Conservation (phyloP, 2,888 invertebrate genomes). For the Rotaria socialis region DNA sequence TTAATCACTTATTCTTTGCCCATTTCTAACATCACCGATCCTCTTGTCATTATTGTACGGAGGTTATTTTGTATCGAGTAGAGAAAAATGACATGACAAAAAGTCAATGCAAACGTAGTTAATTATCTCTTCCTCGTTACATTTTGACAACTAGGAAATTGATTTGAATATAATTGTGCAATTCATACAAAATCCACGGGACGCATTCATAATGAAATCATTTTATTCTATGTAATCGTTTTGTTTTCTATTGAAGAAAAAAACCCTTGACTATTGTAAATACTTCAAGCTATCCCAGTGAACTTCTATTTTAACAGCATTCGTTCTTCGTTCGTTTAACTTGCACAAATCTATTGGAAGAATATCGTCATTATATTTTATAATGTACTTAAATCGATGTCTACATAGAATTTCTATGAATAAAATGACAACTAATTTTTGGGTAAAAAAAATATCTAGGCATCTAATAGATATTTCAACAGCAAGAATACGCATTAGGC, state of each 20-base stretch:
- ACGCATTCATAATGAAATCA: not conserved
- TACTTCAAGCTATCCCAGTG: not conserved
- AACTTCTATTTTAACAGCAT: not conserved
- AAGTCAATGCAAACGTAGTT: not conserved
- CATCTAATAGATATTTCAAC: too few species aligned
- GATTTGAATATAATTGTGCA: not conserved
- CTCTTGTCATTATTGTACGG: not conserved
- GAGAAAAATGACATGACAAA: not conserved
- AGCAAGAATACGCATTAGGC: not conserved
- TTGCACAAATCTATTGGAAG: not conserved
- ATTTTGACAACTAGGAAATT: not conserved
- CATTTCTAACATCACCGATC: not conserved
- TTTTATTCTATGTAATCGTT: slow-evolving; percentile 2
- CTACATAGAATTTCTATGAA: not conserved
- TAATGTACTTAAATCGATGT: not conserved
- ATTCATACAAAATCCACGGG: too few species aligned
- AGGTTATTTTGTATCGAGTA: not conserved
- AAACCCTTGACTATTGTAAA: not conserved
- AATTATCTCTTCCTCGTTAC: not conserved
- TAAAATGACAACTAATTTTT: not conserved
- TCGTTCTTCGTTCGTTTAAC: not conserved
- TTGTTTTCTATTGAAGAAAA: not conserved
- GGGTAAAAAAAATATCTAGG: too few species aligned
- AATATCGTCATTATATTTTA: not conserved
- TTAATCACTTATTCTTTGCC: not conserved